A percentile compares a stretch with the other conserved stretches of the same genome.
Conservation (phyloP, 2,888 invertebrate genomes). For the Hirtodrosophila trivittata region DNA sequence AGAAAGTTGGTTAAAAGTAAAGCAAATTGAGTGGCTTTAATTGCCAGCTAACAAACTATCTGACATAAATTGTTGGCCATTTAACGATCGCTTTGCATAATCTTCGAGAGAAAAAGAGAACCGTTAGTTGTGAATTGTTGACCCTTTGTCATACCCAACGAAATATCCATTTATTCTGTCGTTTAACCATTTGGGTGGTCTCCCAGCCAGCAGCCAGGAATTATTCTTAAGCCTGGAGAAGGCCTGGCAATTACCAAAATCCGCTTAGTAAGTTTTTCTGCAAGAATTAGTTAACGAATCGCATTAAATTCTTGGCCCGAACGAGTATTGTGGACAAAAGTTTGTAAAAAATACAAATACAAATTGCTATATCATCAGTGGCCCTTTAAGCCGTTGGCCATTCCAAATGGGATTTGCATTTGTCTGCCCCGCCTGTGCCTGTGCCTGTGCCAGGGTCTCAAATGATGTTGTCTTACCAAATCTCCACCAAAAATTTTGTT, state of each 20-base stretch:
- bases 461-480: slow-evolving; percentile 57
- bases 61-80: slow-evolving; percentile 60
- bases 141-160: slow-evolving; percentile 57
- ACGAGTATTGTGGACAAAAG: slow-evolving; percentile 7
- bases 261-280: slow-evolving; percentile 71
- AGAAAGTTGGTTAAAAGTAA: no score
- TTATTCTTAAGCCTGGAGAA: slow-evolving; percentile 38
- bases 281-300: slow-evolving; percentile 39
- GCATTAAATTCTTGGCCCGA: slow-evolving; percentile 49
- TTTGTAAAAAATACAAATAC: slow-evolving; percentile 20
- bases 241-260: slow-evolving; percentile 68
- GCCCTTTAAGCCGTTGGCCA: slow-evolving; percentile 58
- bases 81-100: slow-evolving; percentile 50
- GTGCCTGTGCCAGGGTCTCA: slow-evolving; percentile 25
- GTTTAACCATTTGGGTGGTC: slow-evolving; percentile 67
- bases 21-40: slow-evolving; percentile 34
- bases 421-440: slow-evolving; percentile 21
- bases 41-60: slow-evolving; percentile 51
- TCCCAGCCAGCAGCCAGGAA: slow-evolving; percentile 25
- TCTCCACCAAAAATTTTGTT: slow-evolving; percentile 41
- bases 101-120: slow-evolving; percentile 8
- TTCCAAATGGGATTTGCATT: slow-evolving; percentile 62
- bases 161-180: slow-evolving; percentile 63
- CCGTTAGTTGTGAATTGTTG: slow-evolving; percentile 57
- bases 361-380: slow-evolving; percentile 70